Percentiles rank a stretch among this genome's conserved stretches.
Conservation (phyloP, 2,888 invertebrate species). For the Drosophila longiperda region DNA sequence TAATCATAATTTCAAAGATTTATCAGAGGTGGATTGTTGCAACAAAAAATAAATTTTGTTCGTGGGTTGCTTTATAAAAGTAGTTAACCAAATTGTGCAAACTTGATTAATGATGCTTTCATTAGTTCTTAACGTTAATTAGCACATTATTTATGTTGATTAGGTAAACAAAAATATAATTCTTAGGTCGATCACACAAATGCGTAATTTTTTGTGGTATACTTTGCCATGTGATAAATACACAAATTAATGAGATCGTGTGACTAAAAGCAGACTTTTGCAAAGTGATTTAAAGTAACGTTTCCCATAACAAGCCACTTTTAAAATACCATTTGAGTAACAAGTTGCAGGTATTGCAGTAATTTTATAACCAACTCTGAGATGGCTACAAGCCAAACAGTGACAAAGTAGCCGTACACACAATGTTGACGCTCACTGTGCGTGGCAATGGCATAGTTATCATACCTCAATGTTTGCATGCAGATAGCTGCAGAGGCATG, state of each 20-base stretch:
- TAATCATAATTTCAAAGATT: not conserved
- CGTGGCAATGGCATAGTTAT: slow-evolving; percentile 67
- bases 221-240: not conserved
- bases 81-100: not conserved
- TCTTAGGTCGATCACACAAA: not conserved
- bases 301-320: slow-evolving; percentile 3
- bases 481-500: slow-evolving; percentile 13
- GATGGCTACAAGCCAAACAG: slow-evolving; percentile 28
- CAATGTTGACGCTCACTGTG: slow-evolving; percentile 61
- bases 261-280: not conserved
- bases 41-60: not conserved
- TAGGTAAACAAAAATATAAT: not conserved
- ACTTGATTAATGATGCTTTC: not conserved
- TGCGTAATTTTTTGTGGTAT: not conserved
- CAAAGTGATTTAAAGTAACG: slow-evolving; percentile 16
- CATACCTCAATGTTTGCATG: slow-evolving; percentile 20
- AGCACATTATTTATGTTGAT: not conserved
- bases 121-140: not conserved
- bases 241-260: slow-evolving; percentile 13
- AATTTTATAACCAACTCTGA: slow-evolving; percentile 27
- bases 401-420: slow-evolving; percentile 38
- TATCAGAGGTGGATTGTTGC: not conserved
- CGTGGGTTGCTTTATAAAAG: not conserved
- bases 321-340: slow-evolving; percentile 11
- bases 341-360: slow-evolving; percentile 31